phyloP scores from a whole-genome alignment of 2,113 vertebrate genomes.

The Microtus richardsoni region DNA sequence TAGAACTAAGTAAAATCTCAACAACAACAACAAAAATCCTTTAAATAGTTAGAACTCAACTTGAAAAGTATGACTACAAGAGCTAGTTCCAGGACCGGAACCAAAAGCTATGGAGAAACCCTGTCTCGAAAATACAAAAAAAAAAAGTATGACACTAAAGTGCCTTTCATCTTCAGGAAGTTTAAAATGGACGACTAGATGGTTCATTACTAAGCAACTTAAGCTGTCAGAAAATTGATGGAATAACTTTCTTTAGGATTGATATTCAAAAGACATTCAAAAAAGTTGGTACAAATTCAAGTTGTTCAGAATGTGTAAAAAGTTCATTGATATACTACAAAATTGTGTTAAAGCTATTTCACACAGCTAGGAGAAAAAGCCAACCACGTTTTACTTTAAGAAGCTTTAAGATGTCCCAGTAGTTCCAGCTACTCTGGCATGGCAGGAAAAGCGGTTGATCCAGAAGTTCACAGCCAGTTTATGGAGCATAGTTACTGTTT shows the following conservation, averaged over 20 bases:
- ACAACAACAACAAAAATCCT: not conserved
- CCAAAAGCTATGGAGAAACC: no score
- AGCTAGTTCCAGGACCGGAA: no score
- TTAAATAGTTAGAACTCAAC: constrained; percentile 36
- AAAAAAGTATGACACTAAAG: not conserved
- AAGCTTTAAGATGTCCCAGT: not conserved
- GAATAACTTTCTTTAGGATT: constrained; percentile 24
- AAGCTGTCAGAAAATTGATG: constrained; percentile 39
- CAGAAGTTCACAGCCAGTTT: not conserved
- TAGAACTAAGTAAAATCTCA: not conserved
- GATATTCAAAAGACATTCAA: constrained; percentile 28
- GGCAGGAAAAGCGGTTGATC: not conserved
- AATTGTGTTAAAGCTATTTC: not conserved
- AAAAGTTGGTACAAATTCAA: constrained; percentile 20
- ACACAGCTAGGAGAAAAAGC: not conserved
- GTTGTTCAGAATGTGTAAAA: not conserved
- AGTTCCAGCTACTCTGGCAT: not conserved
- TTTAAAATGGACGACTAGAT: constrained; percentile 36
- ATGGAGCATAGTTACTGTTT: not conserved
- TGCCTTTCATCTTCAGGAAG: constrained; percentile 30
- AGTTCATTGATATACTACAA: not conserved
- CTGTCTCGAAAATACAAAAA: no score
- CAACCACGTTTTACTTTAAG: not conserved
- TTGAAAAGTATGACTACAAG: constrained; percentile 16
- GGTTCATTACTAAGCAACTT: constrained; percentile 43